phyloP scores from a whole-genome alignment of 1,140 invertebrate genomes.

The Drusus annulatus region DNA sequence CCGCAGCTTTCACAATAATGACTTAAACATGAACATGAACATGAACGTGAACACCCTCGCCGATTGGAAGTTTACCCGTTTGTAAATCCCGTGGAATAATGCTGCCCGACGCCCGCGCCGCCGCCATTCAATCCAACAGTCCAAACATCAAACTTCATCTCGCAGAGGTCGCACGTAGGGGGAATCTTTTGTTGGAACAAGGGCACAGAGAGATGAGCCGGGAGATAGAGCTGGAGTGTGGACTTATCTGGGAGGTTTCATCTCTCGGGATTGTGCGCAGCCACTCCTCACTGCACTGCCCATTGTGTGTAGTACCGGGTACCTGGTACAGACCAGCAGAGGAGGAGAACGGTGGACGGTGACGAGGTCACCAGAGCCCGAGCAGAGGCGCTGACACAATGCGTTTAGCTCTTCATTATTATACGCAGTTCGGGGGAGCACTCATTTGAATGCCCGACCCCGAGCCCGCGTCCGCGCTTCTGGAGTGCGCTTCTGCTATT shows the following conservation, averaged over 20 bases:
- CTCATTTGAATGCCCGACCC: slow-evolving; percentile 29
- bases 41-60: slow-evolving; percentile 13
- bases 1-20: slow-evolving; percentile 35
- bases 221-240: slow-evolving; percentile 50
- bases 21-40: neutral
- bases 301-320: slow-evolving; percentile 16
- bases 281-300: neutral
- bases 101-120: slow-evolving; percentile 34
- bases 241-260: slow-evolving; percentile 54
- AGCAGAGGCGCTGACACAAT: slow-evolving; percentile 38
- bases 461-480: neutral
- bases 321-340: neutral
- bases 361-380: neutral
- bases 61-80: slow-evolving; percentile 26
- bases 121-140: slow-evolving; percentile 48
- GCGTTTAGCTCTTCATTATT: slow-evolving; percentile 47
- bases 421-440: slow-evolving; percentile 47
- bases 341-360: slow-evolving; percentile 22
- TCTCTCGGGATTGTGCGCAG: slow-evolving; percentile 48
- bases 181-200: slow-evolving; percentile 49
- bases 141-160: slow-evolving; percentile 50
- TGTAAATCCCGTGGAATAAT: slow-evolving; percentile 43
- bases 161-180: slow-evolving; percentile 35
- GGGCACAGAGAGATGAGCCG: slow-evolving; percentile 49
- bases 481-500: neutral